Percentiles rank a stretch among this genome's conserved stretches.
phyloP scores from a whole-genome alignment of 1,140 invertebrate genomes.

The Linepithema humile region DNA sequence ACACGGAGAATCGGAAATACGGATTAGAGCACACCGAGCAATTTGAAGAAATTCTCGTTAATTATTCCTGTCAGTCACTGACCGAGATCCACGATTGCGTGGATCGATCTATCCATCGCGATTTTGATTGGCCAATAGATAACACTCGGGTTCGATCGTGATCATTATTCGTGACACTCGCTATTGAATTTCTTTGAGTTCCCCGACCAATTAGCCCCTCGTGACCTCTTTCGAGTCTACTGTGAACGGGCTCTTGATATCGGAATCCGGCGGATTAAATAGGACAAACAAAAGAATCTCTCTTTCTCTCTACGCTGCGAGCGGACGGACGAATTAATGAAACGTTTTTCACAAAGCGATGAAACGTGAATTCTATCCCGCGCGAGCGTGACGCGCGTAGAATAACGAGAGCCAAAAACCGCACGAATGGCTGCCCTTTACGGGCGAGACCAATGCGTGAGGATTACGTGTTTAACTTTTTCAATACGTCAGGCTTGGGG shows the following conservation, averaged over 20 bases:
- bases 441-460: neutral
- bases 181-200: slow-evolving; percentile 51
- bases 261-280: slow-evolving; percentile 45
- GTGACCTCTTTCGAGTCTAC: slow-evolving; percentile 34
- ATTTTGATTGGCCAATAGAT: slow-evolving; percentile 13
- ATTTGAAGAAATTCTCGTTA: slow-evolving; percentile 25
- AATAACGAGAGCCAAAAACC: slow-evolving; percentile 21
- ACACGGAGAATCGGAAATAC: slow-evolving; percentile 29
- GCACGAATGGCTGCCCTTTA: slow-evolving; percentile 22
- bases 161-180: slow-evolving; percentile 34
- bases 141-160: slow-evolving; percentile 15
- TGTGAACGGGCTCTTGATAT: slow-evolving; percentile 28
- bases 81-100: neutral
- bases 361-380: slow-evolving; percentile 32
- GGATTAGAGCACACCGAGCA: neutral
- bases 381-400: neutral
- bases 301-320: slow-evolving; percentile 29
- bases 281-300: slow-evolving; percentile 51
- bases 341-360: slow-evolving; percentile 40
- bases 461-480: slow-evolving; percentile 20
- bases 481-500: neutral
- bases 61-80: slow-evolving; percentile 52
- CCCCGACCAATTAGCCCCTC: slow-evolving; percentile 15
- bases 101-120: neutral
- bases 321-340: slow-evolving; percentile 33